phyloP scores from a whole-genome alignment of 2,888 invertebrate genomes.

The Desoria tigrina region DNA sequence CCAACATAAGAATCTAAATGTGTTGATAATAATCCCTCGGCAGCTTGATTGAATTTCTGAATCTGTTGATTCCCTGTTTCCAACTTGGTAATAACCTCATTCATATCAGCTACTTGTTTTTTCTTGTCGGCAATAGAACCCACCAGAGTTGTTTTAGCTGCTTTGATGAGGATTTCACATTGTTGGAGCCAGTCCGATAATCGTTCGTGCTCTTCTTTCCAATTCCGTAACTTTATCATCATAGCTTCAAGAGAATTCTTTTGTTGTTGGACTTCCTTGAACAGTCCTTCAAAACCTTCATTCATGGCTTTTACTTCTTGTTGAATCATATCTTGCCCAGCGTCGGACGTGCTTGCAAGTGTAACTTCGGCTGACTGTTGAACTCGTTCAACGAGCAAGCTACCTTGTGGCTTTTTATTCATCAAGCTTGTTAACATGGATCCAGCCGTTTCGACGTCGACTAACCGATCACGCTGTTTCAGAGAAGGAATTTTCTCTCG shows the following conservation, averaged over 20 bases:
- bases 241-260: constrained; percentile 80
- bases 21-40: constrained; percentile 73
- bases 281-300: constrained; percentile 80
- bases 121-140: constrained; percentile 79
- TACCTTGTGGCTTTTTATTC: constrained; percentile 88
- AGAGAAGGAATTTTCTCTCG: constrained; percentile 85
- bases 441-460: constrained; percentile 76
- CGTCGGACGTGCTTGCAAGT: constrained; percentile 75
- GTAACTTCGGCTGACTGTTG: constrained; percentile 86
- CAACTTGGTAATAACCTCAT: constrained; percentile 72
- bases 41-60: constrained; percentile 75
- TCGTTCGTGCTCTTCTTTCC: constrained; percentile 88
- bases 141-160: constrained; percentile 79
- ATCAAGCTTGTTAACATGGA: constrained; percentile 63
- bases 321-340: constrained; percentile 76
- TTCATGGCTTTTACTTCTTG: constrained; percentile 82
- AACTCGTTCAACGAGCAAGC: constrained; percentile 79
- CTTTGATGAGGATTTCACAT: constrained; percentile 85
- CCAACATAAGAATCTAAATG: constrained; percentile 84
- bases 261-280: constrained; percentile 81
- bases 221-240: constrained; percentile 81
- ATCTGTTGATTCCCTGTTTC: constrained; percentile 78
- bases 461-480: constrained; percentile 79
- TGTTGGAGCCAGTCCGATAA: constrained; percentile 90
- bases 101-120: constrained; percentile 74